These are phyloP conservation scores for Choristoneura fumiferana DNA, from an alignment of 1,140 invertebrate species.

Conservation along the genomic window DNA sequence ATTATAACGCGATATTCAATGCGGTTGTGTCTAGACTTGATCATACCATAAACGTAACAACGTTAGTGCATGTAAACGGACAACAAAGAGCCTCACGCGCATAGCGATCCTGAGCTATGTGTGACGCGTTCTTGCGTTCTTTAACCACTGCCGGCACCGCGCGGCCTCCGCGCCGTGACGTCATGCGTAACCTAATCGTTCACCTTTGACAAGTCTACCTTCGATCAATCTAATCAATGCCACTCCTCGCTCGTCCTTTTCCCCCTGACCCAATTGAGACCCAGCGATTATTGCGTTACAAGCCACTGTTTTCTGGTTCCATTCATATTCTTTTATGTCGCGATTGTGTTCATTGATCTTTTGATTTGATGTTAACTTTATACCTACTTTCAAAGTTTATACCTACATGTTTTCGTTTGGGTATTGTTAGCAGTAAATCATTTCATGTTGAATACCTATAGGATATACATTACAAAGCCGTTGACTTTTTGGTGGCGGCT, in stretches of 20 bases:
- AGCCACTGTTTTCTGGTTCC: too few species aligned
- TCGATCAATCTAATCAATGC: constrained; percentile 14
- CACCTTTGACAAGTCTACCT: constrained; percentile 11
- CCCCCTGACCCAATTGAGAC: constrained; percentile 4
- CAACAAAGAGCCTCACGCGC: constrained; percentile 8
- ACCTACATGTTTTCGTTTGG: too few species aligned
- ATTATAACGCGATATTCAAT: neutral
- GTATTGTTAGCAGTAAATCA: too few species aligned
- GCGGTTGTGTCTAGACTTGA: constrained; percentile 1
- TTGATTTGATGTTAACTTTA: too few species aligned
- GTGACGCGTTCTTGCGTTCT: constrained; percentile 11
- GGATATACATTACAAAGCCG: too few species aligned
- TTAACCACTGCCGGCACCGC: neutral
- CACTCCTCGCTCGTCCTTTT: constrained; percentile 13
- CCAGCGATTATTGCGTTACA: neutral
- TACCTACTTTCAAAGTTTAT: too few species aligned
- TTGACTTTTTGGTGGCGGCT: too few species aligned
- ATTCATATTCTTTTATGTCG: too few species aligned
- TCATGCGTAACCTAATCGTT: constrained; percentile 6
- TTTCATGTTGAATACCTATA: too few species aligned
- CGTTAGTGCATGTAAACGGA: neutral
- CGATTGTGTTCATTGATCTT: too few species aligned
- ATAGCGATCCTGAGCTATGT: constrained; percentile 9
- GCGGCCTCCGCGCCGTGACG: constrained; percentile 8
- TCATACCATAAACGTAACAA: constrained; percentile 13